Base-by-base conservation (phyloP, 1,140 invertebrate genomes). In the Drosophila auraria region DNA sequence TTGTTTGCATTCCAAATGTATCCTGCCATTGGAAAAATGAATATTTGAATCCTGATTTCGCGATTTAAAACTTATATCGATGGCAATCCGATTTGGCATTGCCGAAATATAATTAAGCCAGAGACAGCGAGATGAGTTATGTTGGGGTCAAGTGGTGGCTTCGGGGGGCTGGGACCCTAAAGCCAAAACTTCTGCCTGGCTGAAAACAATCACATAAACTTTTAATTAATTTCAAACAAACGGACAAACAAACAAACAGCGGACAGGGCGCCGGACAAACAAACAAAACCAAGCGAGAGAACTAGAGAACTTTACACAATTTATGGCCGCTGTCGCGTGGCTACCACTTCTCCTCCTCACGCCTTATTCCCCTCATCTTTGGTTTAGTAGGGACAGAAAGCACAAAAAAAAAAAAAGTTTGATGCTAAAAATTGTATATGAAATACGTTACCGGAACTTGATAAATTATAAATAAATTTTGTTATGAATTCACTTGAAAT, bases 151-250 rank as follows among this genome's bases (percentile, higher is more conserved):
- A 15, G 7, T 45, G 17, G 42, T 15, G 15, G 0, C n/a, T 15
- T 25, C 20, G 25, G 25, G 15, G 17, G 8, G 6, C 9, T 14
- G 33, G 3, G 3, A 36, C 6, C 30, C 30, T n/a, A 30, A 47
- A 56, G 40, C 68, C 20, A 57, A 68, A 89, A 84, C 80, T 89
- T 83, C 44, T 63, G 51, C 50, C 38, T 47, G 57, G 59, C 56
- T 44, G 57, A 60, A 82, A 83, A 90, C 86, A 89, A 90, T 90
- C 86, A 82, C 70, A 90, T 86, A 89, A 89, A 89, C 66, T 90
- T 89, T 89, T 89, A 86, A 89, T 89, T 89, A 89, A 89, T 89
- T 89, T 90, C 79, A 90, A 89, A 89, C 86, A 87, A 68, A 68
- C 80, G 62, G 72, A 57, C 80, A 87, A 83, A 73, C 70, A 87